Base-by-base conservation (phyloP, 2,113 vertebrate genomes). In the Sapayoa aenigma region DNA sequence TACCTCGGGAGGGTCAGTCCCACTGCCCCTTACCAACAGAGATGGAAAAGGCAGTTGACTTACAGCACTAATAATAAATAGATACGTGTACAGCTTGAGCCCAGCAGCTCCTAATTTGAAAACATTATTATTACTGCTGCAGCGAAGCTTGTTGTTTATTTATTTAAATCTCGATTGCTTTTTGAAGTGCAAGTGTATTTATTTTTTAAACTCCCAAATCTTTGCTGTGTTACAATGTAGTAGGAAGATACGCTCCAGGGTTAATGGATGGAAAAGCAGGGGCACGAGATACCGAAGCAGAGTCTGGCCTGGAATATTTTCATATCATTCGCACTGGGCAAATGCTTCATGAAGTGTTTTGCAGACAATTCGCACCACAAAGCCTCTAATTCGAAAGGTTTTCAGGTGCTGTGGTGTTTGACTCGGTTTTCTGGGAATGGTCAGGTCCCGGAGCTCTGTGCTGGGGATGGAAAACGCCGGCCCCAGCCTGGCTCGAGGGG, bases 241-340 rank as follows among this genome's bases (percentile, higher is more conserved):
- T 41, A n/a, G 75, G 71, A 41, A 49, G 58, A 74, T 7, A 47
- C 46, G 22, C 46, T 47, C 21, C 46, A 47, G 46, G 46, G 46
- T 46, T 86, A 31, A 3, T 2, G 52, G 63, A 12, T 52, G 72
- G 93, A 44, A 67, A 53, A 58, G 5, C 17, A 21, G 67, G 46
- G 55, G 39, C 69, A 68, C 46, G 10, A 6, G 55, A 37, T 56
- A 63, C 47, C 72, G 60, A 37, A 69, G 79, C 71, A 49, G 3
- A 60, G 53, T 4, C 69, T 7, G 68, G 63, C 41, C 39, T 53
- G 76, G 65, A n/a, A 15, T 44, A 8, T 73, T 81, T 92, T 53
- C 12, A 0, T 60, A 0, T 17, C 5, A 0, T 47, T 63, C 53
- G 5, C 2, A 35, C 3, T 4, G 42, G 0, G 4, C 31, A 13